Conservation (phyloP, 2,113 vertebrate species). For the Butorides virescens region DNA sequence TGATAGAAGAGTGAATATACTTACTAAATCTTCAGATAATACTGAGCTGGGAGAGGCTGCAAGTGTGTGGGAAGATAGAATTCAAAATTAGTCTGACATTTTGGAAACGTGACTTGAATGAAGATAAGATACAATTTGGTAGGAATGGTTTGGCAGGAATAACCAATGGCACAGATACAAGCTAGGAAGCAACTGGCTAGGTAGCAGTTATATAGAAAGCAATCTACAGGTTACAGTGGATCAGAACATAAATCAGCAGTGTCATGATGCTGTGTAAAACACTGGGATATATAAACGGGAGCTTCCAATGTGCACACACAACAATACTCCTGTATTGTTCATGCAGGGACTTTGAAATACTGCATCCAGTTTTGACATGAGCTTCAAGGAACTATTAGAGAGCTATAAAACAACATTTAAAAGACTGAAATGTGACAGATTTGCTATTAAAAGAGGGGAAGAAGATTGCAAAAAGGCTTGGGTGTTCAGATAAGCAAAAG, state of each 20-base stretch:
- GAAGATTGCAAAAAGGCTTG: neutral
- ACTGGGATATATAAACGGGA: neutral
- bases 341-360: neutral
- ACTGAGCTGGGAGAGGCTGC: neutral
- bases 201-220: neutral
- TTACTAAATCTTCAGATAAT: constrained; percentile 1
- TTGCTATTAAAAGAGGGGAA: neutral
- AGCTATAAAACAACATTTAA: neutral
- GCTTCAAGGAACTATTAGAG: neutral
- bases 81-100: constrained; percentile 50
- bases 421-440: neutral
- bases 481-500: neutral
- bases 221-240: neutral
- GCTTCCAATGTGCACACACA: neutral
- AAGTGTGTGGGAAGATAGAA: constrained; percentile 21
- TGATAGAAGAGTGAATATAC: neutral
- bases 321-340: neutral
- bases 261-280: neutral
- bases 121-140: neutral
- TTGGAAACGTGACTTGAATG: constrained; percentile 5
- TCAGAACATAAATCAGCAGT: neutral
- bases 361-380: neutral
- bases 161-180: neutral
- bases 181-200: neutral
- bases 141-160: constrained; percentile 20